Evolutionary conservation across 2,888 invertebrate species (phyloP), one percentile per base, ranked within the genome.

Genomic region (Zele albiditarsus): DNA sequence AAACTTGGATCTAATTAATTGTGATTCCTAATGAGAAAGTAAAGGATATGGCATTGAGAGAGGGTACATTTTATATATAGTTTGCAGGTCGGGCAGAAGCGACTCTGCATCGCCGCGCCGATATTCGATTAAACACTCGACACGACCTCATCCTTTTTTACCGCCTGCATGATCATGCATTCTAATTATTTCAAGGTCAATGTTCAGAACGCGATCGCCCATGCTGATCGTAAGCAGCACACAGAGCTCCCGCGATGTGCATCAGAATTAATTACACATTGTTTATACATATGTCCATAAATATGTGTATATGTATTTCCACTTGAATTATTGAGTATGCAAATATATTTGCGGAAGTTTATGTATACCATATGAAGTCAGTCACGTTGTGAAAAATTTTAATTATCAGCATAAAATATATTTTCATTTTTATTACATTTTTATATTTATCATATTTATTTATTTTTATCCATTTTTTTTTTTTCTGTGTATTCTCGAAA

Each of bases 161-260:
- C 49, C 28, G 49, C 27, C 27, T 16, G 38, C 65, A 38, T 27
- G 27, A 67, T 42, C 53, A 28, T 71, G 75, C 77, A 78, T 79
- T 78, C 78, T 79, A 79, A 79, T 79, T 78, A 79, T 79, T 77
- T 76, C 78, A 77, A 78, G 79, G 79, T 79, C 78, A 79, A 76
- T 67, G 73, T 76, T 77, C 74, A 76, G 72, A 76, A 67, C 12
- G 67, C 46, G 62, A 74, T 74, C 74, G 38, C 46, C 73, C 62
- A 62, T 28, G 23, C 31, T 69, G 68, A 73, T 73, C 49, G 31
- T 53, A 20, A 20, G 53, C 20, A 53, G 53, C 53, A 20, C 25
- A 42, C 14, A 68, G 31, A 60, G 33, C 31, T n/a, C 46, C 25
- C 53, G 53, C 67, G 67, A 67, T 67, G 46, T 42, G 38, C 60